Percentiles rank a stretch among this genome's conserved stretches.
Evolutionary conservation across 2,113 vertebrate species (phyloP).

Genomic region (Sciurus niger): DNA sequence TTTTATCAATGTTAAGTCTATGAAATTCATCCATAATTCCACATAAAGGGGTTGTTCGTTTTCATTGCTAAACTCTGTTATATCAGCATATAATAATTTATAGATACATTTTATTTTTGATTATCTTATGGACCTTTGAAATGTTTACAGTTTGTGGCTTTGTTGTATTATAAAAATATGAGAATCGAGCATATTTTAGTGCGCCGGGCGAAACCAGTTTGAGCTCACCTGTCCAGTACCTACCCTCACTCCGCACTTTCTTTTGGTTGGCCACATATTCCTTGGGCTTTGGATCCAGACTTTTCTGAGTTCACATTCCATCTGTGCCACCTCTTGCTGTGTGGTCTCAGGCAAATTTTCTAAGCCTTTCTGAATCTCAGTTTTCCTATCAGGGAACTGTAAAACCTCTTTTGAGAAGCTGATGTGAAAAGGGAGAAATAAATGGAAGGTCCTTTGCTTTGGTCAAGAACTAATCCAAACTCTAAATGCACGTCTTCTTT

Average conservation of each 20-base stretch:
- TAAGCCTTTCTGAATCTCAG: not conserved
- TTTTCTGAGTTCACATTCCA: not conserved
- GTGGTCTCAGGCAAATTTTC: not conserved
- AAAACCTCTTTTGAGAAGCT: not conserved
- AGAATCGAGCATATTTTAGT: too few species aligned
- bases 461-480: not conserved
- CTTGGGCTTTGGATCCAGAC: not conserved
- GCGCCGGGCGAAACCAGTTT: not conserved
- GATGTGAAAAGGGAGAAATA: not conserved
- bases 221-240: not conserved
- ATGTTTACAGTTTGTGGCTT: not conserved
- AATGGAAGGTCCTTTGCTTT: not conserved
- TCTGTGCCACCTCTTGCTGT: not conserved
- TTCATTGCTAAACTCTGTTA: not conserved
- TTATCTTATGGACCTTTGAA: not conserved
- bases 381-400: not conserved
- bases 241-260: too few species aligned
- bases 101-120: not conserved
- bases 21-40: not conserved
- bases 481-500: too few species aligned
- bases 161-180: not conserved
- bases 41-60: not conserved
- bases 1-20: not conserved
- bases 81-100: not conserved
- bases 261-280: not conserved